Evolutionary conservation across 2,888 invertebrate species (phyloP), one percentile per base, ranked within the genome.

Genomic region (Antitype chi): DNA sequence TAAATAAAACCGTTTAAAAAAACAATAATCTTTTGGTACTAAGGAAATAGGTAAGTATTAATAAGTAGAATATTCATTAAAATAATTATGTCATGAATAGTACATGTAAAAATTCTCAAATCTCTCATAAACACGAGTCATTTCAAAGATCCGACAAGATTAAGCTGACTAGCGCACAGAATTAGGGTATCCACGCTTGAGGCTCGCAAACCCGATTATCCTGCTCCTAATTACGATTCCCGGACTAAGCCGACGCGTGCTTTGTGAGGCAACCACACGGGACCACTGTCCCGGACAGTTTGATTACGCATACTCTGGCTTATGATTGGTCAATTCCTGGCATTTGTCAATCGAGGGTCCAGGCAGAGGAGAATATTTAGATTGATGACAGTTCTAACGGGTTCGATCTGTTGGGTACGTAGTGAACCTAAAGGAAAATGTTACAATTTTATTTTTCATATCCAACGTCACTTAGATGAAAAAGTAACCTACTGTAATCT

Each of bases 191-290:
- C 78, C 77, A 80, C 80, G 74, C 66, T 83, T 73, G 62, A 62
- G 70, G 47, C 52, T 76, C 69, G 69, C 76, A 87, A 86, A 86
- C 81, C 76, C 73, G 76, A 88, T 87, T 85, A 87, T 87, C 85
- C 87, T 81, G 81, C 73, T 84, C 86, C 87, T 88, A 90, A 90
- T 90, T 89, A 90, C 88, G 82, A 83, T 77, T 74, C 75, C 74
- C 70, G 64, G 71, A 47, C 70, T 78, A 78, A 80, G 70, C 66
- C 62, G 80, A 78, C 80, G 78, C 71, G 55, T 71, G 87, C 87
- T 89, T 90, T 90, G 90, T 89, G 75, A 67, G 66, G 67, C 57
- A 66, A 71, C 78, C 85, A 79, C 80, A 74, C 71, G 84, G 85
- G 84, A 87, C 72, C 67, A 49, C 67, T 85, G 80, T 71, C 64